Percentiles rank a stretch among this genome's conserved stretches.
Evolutionary conservation across 2,113 vertebrate genomes (phyloP).

Genomic region (Probosciger aterrimus): DNA sequence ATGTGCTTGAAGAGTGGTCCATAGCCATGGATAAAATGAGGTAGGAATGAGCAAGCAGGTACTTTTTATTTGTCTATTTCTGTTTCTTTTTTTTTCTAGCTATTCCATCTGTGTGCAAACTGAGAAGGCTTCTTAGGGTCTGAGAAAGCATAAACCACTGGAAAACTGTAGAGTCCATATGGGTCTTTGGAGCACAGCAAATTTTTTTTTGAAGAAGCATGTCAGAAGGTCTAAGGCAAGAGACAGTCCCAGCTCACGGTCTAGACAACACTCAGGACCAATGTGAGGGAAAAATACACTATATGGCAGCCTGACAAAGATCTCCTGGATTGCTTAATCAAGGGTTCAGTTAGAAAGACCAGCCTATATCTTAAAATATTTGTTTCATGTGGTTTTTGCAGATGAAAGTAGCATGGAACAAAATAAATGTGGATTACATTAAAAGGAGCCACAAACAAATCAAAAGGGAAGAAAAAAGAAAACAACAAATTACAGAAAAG

Average conservation of each 20-base stretch:
- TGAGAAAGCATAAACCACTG: neutral
- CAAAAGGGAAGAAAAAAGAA: neutral
- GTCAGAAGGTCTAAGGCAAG: neutral
- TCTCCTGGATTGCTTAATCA: neutral
- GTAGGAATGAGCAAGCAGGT: neutral
- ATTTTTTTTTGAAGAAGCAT: neutral
- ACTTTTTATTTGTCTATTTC: neutral
- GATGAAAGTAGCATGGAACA: neutral
- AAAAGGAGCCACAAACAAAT: neutral
- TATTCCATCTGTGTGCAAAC: neutral
- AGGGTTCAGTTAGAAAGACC: neutral
- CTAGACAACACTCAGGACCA: neutral
- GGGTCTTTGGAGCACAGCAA: neutral
- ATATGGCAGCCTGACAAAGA: neutral
- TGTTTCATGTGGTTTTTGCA: neutral
- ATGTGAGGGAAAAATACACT: neutral
- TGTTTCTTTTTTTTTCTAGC: neutral
- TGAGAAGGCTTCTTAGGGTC: neutral
- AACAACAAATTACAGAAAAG: neutral
- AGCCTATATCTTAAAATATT: neutral
- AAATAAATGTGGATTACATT: neutral
- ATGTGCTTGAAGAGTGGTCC: neutral
- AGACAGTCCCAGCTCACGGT: neutral
- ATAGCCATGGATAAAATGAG: neutral
- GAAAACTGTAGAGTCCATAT: neutral